These are phyloP conservation scores for Spilogale gracilis DNA, from an alignment of 2,113 vertebrate species.

Conservation along the genomic window DNA sequence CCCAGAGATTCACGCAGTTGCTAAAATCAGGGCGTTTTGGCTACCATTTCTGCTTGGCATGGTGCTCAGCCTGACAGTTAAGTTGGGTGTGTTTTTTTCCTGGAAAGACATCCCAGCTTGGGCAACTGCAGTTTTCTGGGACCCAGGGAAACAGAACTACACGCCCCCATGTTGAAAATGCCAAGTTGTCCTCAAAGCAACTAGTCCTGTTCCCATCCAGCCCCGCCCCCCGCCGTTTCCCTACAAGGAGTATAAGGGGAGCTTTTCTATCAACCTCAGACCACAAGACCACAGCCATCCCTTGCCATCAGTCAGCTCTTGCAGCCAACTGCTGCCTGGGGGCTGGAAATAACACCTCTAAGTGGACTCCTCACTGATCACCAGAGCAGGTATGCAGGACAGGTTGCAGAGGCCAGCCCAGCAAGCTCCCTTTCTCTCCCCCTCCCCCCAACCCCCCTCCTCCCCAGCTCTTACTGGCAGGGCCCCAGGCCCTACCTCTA, in stretches of 20 bases:
- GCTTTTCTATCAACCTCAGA: not conserved
- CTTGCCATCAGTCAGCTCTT: accelerated
- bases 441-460: not conserved
- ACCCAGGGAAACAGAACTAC: not conserved
- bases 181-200: not conserved
- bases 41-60: not conserved
- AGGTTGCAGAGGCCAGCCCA: not conserved
- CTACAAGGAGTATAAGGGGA: not conserved
- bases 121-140: not conserved
- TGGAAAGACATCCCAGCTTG: not conserved
- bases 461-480: not conserved
- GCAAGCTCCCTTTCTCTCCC: not conserved
- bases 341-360: not conserved
- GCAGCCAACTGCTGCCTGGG: not conserved
- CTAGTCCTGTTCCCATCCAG: not conserved
- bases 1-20: not conserved
- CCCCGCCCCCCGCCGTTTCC: not conserved
- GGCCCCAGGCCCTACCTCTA: not conserved
- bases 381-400: not conserved
- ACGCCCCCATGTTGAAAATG: not conserved
- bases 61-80: not conserved
- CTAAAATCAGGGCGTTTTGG: not conserved
- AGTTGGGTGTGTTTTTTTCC: not conserved
- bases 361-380: not conserved
- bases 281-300: not conserved